Base-by-base conservation (phyloP, 2,888 invertebrate genomes). In the Cephus rjabovi region DNA sequence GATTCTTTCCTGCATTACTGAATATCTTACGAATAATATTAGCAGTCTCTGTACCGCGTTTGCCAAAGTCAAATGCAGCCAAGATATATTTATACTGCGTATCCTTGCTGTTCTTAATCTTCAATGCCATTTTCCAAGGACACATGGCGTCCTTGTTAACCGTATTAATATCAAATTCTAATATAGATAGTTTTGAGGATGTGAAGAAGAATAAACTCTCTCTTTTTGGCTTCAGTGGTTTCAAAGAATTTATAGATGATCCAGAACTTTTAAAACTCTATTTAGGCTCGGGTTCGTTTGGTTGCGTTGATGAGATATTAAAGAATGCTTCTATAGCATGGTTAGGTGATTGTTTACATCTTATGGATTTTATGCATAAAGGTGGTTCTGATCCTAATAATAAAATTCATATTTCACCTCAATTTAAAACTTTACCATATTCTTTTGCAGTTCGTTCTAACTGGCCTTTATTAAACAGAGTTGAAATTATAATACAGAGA, bases 111-210 rank as follows among this genome's bases (percentile, higher is more conserved):
- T 35, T 79, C 3, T 56, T 86, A 2, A 78, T 83, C 4, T 34
- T 81, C 9, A 84, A 82, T 37, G 75, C 84, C 11, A 12, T 82
- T n/a, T 56, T 85, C 2, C 84, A 85, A 75, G 82, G 85, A 15
- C 82, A 82, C 11, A 78, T 83, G 79, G 78, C 79, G 0, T 79
- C 85, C 0, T 30, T 85, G n/a, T 77, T 85, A 12, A 84, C 83
- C 0, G 76, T 80, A 4, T 83, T 84, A 0, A 77, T 80, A 1
- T 79, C 76, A 11, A 34, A 79, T 15, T 77, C 80, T 0, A 82
- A 83, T 9, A 82, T 87, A 15, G 76, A 79, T 9, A 79, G 74
- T 4, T 2, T 81, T 2, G 77, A 80, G 2, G 82, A 82, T 68
- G 74, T 86, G 12, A 34, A 75, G 11, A 34, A 75, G 15, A 74